Base-by-base conservation (phyloP, 2,113 vertebrate genomes). In the Callionymus lyra region DNA sequence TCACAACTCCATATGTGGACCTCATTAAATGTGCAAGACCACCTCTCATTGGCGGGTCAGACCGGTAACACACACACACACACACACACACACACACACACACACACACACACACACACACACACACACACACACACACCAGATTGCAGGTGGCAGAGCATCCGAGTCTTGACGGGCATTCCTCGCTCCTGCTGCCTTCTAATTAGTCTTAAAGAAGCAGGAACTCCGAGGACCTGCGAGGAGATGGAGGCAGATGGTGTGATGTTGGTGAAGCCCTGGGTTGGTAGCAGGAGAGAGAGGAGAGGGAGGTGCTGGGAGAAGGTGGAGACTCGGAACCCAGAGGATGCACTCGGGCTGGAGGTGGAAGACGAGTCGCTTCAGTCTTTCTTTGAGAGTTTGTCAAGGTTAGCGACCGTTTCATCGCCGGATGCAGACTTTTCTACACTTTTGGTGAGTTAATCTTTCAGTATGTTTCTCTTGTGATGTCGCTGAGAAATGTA, bases 91-190 rank as follows among this genome's bases (percentile, higher is more conserved):
- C n/a, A n/a, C n/a, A n/a, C n/a, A n/a, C n/a, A n/a, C 15, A 14
- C 34, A 36, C 12, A 12, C 34, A 36, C 34, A 36, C 34, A 14
- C 34, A 10, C 31, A 43, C 9, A 21, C 39, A 41, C 12, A 17
- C 39, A 31, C 21, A 19, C 41, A 43, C 31, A 9, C 14, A 13
- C 31, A 10, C 43, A 14, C 31, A 12, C 16, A 38, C 36, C 65
- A 70, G 65, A 72, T 64, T 70, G 73, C 60, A 79, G 63, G 58
- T 70, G 68, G 59, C 51, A 48, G 45, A 47, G 51, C 59, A 48
- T 49, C 12, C 16, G 33, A 55, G 27, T 53, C 50, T n/a, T 59
- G 44, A 56, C 46, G 59, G 51, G 53, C 54, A 58, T 50, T 64
- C 42, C 57, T 73, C 17, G 55, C 63, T 56, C 53, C 6, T 10